Base-by-base conservation (phyloP, 1,140 invertebrate genomes). In the Centruroides vittatus region DNA sequence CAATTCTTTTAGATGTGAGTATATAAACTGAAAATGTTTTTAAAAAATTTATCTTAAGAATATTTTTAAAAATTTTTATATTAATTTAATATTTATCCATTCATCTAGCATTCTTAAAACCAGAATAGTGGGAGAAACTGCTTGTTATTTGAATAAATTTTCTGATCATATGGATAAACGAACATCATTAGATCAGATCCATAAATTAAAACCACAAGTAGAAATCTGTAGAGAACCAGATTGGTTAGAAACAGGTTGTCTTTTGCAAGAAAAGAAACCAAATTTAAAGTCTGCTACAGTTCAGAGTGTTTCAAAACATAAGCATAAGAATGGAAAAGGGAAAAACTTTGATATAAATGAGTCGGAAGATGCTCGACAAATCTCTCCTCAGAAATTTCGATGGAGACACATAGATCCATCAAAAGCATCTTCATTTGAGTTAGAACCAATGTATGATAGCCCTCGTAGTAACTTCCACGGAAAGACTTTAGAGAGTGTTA, bases 51-150 rank as follows among this genome's bases (percentile, higher is more conserved):
- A 23, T 23, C 23, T 23, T 23, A 23, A 23, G 23, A 23, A 23
- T 23, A 23, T 41, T 41, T 41, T 6, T 1, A 41, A 0, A 41
- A 55, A 6, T 46, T 54, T 13, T 35, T 34, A 23, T 23, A 11
- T 52, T 52, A 52, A 52, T 34, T 54, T 54, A 23, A 54, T 54
- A 54, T 23, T 34, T 23, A 5, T 54, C 5, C 9, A 23, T 48
- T 57, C 4, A 35, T 34, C 34, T 48, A 62, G 61, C 53, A 55
- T 62, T 62, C 13, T 51, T 62, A 47, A 62, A 62, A 55, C 61
- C 61, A 4, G 61, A 62, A 62, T 62, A 7, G 57, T 62, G n/a
- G 59, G 61, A 46, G 61, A 62, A 13, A 55, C 61, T 49, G 58
- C 41, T 8, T 55, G 54, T 23, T 41, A 41, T 41, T 55, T 47